Evolutionary conservation across 2,888 invertebrate genomes (phyloP).

Genomic region (Tetranychus truncatus): DNA sequence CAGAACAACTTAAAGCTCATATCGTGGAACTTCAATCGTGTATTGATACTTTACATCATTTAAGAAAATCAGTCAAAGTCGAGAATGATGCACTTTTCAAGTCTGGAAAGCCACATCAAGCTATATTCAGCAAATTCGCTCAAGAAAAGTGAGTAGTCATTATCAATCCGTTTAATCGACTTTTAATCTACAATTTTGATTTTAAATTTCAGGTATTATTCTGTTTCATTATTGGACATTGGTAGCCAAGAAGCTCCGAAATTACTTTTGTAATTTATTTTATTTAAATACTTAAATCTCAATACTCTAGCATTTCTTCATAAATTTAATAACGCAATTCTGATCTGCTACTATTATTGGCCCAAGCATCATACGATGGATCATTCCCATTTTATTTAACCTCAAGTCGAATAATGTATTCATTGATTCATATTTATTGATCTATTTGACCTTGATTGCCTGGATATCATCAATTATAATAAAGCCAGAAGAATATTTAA

Average conservation of each 20-base stretch:
- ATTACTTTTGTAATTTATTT: background rate
- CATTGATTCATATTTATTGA: background rate
- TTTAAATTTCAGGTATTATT: background rate
- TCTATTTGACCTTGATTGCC: background rate
- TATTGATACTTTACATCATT: slow-evolving; percentile 12
- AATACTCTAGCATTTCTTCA: background rate
- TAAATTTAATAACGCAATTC: background rate
- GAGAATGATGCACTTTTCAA: slow-evolving; percentile 9
- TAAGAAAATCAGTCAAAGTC: slow-evolving; percentile 4
- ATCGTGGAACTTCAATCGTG: slow-evolving; percentile 10
- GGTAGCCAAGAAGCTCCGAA: background rate
- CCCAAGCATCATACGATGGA: background rate
- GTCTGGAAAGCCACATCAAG: slow-evolving; percentile 19
- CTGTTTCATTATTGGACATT: background rate
- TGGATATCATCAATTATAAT: background rate
- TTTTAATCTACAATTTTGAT: background rate
- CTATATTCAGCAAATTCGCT: slow-evolving; percentile 19
- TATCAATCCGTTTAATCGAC: background rate
- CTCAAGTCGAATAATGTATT: background rate
- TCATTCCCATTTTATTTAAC: background rate
- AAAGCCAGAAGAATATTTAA: background rate
- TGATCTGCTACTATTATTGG: background rate
- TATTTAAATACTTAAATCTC: background rate
- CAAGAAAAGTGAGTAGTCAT: slow-evolving; percentile 13
- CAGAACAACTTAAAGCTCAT: background rate